Conservation (phyloP, 2,797 vertebrate genomes). For the Euthynnus affinis region DNA sequence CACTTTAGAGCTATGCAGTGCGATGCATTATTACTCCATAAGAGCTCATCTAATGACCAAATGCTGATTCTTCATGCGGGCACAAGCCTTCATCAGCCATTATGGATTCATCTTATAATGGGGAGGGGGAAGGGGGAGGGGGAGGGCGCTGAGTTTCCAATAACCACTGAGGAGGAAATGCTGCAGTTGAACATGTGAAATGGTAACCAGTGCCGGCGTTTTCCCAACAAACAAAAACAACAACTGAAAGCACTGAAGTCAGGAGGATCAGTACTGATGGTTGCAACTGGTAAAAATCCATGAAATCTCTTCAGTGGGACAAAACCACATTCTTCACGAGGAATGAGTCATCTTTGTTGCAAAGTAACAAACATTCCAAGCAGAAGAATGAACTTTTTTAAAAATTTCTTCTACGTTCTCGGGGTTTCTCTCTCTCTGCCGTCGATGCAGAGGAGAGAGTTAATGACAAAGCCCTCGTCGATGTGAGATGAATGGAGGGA, state of each 20-base stretch:
- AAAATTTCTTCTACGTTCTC: neutral
- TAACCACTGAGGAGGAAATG: constrained; percentile 29
- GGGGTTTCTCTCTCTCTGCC: neutral
- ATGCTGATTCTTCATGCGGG: constrained; percentile 71
- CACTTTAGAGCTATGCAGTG: constrained; percentile 39
- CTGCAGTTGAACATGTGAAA: constrained; percentile 52
- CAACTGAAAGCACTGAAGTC: constrained; percentile 29
- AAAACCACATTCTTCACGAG: constrained; percentile 7
- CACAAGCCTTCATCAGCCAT: constrained; percentile 60
- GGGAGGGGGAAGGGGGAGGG: too few species aligned
- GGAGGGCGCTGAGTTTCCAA: constrained; percentile 20
- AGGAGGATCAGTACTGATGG: constrained; percentile 20
- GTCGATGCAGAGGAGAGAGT: neutral
- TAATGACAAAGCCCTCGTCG: too few species aligned
- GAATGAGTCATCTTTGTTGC: constrained; percentile 22
- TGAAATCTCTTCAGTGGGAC: constrained; percentile 34
- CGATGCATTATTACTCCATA: constrained; percentile 32
- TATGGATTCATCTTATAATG: constrained; percentile 47
- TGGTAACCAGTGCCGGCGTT: constrained; percentile 29
- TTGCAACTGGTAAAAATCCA: constrained; percentile 4
- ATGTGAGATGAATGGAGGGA: constrained; percentile 80
- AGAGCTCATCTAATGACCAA: constrained; percentile 33
- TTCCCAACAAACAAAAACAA: neutral
- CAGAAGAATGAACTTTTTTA: constrained; percentile 32
- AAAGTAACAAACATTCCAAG: constrained; percentile 38